Evolutionary conservation across 2,888 invertebrate genomes (phyloP).

Genomic region (Yponomeuta sedellus): DNA sequence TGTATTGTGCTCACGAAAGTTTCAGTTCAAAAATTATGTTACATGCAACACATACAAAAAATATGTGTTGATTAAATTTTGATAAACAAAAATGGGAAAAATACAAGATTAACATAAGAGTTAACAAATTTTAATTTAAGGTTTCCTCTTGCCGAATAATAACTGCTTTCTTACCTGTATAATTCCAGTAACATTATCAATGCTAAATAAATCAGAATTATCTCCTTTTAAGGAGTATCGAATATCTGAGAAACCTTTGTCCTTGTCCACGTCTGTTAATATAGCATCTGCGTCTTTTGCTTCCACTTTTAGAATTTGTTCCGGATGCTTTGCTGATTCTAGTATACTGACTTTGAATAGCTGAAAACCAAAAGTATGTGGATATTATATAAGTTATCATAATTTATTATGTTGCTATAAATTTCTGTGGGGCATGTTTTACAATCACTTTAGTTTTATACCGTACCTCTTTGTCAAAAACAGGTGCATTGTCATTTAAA

Average conservation of each 20-base stretch:
- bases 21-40: too few species aligned
- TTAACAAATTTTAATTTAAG: too few species aligned
- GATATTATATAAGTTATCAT: not conserved
- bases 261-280: slow-evolving; percentile 71
- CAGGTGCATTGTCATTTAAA: slow-evolving; percentile 86
- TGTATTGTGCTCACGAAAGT: too few species aligned
- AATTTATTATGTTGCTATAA: not conserved
- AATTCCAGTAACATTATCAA: slow-evolving; percentile 81
- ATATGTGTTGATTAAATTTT: too few species aligned
- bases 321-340: slow-evolving; percentile 82
- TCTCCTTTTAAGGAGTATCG: slow-evolving; percentile 84
- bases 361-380: slow-evolving; percentile 40
- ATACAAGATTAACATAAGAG: too few species aligned
- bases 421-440: not conserved
- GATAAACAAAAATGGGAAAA: too few species aligned
- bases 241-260: slow-evolving; percentile 81
- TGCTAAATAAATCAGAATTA: slow-evolving; percentile 82
- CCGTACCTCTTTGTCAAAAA: slow-evolving; percentile 79
- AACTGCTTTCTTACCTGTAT: slow-evolving; percentile 66
- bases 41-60: too few species aligned
- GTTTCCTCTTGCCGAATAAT: too few species aligned
- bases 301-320: slow-evolving; percentile 80
- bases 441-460: slow-evolving; percentile 1
- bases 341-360: slow-evolving; percentile 82
- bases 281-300: slow-evolving; percentile 84